Evolutionary conservation across 2,113 vertebrate genomes (phyloP).

Genomic region (pig (Sus scrofa)): T2T-Sscrofa CM000824.6:189544001-189544500

Average conservation of each 20-base stretch:
- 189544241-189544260: not conserved
- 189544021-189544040: not conserved
- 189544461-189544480: not conserved
- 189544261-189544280: not conserved
- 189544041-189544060: not conserved
- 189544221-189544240: not conserved
- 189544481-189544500: not conserved
- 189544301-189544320: not conserved
- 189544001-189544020: too few species aligned
- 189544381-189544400: not conserved
- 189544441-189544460: not conserved
- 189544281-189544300: not conserved
- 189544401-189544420: not conserved
- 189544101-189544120: not conserved
- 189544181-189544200: not conserved
- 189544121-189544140: not conserved
- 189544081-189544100: not conserved
- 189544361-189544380: not conserved
- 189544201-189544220: not conserved
- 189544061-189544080: not conserved
- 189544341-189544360: not conserved
- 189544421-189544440: not conserved
- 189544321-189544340: not conserved
- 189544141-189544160: not conserved
- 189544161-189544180: not conserved